Percentiles rank a stretch among this genome's conserved stretches.
Evolutionary conservation across 2,113 vertebrate genomes (phyloP).

Genomic region (Emydura subglobosa): DNA sequence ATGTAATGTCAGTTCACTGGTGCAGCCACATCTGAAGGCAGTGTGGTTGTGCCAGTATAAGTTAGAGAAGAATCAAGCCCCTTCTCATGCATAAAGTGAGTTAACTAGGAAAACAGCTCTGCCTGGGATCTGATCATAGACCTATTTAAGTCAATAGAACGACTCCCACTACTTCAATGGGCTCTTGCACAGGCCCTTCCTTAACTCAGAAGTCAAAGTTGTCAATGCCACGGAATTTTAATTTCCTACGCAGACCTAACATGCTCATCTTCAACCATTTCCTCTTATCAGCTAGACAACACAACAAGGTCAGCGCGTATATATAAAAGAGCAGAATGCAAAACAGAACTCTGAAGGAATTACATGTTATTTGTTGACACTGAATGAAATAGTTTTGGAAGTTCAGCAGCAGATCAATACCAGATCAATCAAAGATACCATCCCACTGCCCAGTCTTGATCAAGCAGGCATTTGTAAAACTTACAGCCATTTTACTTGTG

Average conservation of each 20-base stretch:
- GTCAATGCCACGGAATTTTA: not conserved
- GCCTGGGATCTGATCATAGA: not conserved
- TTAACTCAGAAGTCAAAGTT: not conserved
- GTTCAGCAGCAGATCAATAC: not conserved
- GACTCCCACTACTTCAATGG: not conserved
- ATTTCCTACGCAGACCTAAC: not conserved
- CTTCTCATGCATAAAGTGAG: not conserved
- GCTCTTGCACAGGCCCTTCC: not conserved
- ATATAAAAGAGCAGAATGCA: not conserved
- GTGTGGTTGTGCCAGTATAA: not conserved
- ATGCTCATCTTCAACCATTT: not conserved
- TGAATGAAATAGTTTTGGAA: slow-evolving; percentile 7
- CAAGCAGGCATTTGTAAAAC: not conserved
- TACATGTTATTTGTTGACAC: slow-evolving; percentile 34
- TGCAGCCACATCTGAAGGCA: not conserved
- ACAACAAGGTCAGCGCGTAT: not conserved
- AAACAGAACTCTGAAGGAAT: not conserved
- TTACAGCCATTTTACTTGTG: not conserved
- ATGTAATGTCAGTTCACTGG: not conserved
- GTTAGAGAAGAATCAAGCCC: not conserved
- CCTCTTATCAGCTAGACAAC: not conserved
- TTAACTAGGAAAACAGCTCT: not conserved
- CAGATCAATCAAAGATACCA: not conserved
- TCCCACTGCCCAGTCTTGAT: not conserved
- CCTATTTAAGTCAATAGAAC: not conserved